Base-by-base conservation (phyloP, 2,888 invertebrate species). In the Toxonevra muliebris region DNA sequence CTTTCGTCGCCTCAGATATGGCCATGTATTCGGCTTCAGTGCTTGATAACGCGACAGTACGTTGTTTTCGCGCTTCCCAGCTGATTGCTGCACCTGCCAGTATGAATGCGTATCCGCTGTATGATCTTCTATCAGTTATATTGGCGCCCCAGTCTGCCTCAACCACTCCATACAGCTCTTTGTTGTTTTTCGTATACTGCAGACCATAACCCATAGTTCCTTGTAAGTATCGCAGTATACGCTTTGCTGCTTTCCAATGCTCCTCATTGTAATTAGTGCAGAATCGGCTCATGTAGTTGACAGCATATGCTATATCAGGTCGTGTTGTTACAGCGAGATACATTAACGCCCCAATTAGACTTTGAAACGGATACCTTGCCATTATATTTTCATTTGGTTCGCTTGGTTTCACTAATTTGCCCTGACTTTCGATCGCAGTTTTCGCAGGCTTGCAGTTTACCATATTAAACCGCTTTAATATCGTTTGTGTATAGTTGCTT, bases 231-330 rank as follows among this genome's bases (percentile, higher is more conserved):
- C 73, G 57, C 12, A 72, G 20, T 0, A 74, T 66, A 8, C 71
- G 57, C 54, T 73, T 73, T 4, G 72, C 71, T 42, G 72, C 64
- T 20, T 65, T 70, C 73, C 73, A 73, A 45, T 76, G 71, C 15
- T 73, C 68, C 53, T 54, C 54, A 8, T 43, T 61, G 40, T 68
- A 74, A 20, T 67, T 71, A 0, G 68, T 55, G 60, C 72, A 73
- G 42, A 71, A 73, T 61, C 74, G 72, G 11, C 72, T 74, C 55
- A 75, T 19, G 41, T 63, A 65, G 45, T 62, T 71, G 15, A 73
- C 71, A 1, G 63, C 61, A 15, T 61, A 68, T 5, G 71, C 53
- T n/a, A 72, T 71, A 15, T 72, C 69, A 12, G 74, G 72, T 1
- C 66, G 53, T 1, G 73, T 71, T 12, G 67, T 71, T 12, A 71